Conservation (phyloP, 2,888 invertebrate genomes). For the Petrolisthes manimaculis region DNA sequence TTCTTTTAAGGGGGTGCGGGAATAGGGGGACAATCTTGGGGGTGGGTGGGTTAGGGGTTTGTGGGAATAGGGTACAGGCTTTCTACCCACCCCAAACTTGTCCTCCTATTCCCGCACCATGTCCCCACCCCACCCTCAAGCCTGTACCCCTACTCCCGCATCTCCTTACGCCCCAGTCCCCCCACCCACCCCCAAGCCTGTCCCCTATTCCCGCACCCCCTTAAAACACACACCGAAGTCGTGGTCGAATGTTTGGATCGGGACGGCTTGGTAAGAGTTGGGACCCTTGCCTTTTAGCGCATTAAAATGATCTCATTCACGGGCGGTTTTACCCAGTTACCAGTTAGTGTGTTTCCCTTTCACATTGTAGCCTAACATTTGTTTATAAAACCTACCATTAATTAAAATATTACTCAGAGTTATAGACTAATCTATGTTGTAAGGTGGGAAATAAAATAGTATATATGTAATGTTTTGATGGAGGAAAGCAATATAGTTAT, state of each 20-base stretch:
- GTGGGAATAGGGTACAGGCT: too few species aligned
- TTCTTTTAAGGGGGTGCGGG: too few species aligned
- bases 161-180: too few species aligned
- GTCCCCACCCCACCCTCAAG: too few species aligned
- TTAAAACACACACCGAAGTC: background rate
- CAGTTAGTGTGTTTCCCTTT: conserved; percentile 21
- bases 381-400: background rate
- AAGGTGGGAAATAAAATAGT: background rate
- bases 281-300: conserved; percentile 35
- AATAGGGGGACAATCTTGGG: too few species aligned
- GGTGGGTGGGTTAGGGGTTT: too few species aligned
- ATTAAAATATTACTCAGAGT: background rate
- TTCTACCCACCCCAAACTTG: too few species aligned
- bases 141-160: too few species aligned
- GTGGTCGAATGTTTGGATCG: background rate
- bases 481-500: background rate
- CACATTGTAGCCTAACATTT: background rate
- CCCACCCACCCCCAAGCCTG: too few species aligned
- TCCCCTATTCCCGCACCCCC: too few species aligned
- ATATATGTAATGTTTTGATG: background rate
- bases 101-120: too few species aligned
- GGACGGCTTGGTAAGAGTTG: conserved; percentile 45
- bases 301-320: conserved; percentile 51
- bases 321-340: conserved; percentile 48
- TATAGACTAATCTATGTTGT: background rate